These are phyloP conservation scores for Hylomyscus alleni DNA, from an alignment of 2,797 vertebrate species.

Conservation along the genomic window DNA sequence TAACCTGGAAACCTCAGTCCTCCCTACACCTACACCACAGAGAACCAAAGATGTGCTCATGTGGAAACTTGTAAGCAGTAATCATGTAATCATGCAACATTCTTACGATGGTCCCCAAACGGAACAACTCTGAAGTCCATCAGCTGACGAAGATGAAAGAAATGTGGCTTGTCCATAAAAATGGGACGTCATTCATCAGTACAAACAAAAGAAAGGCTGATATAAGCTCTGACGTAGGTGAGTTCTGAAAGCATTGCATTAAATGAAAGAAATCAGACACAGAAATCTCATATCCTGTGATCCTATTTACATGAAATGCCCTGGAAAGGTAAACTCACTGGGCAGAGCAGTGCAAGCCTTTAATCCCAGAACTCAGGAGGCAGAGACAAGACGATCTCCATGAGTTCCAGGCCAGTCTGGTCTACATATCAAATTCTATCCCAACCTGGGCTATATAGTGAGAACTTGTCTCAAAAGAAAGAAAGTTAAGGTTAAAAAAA, in stretches of 20 bases:
- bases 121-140: not conserved
- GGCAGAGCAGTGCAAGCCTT: not conserved
- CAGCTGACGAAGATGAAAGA: not conserved
- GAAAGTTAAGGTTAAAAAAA: too few species aligned
- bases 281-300: fast-evolving
- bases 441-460: not conserved
- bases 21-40: not conserved
- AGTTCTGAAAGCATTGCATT: not conserved
- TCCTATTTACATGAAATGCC: not conserved
- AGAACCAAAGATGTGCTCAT: not conserved
- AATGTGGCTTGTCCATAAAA: not conserved
- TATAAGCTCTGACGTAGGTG: not conserved
- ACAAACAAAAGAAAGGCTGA: not conserved
- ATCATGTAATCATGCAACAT: not conserved
- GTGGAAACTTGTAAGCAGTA: not conserved
- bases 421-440: not conserved
- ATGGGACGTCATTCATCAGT: not conserved
- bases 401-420: not conserved
- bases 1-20: not conserved
- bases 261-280: not conserved
- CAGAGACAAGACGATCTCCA: not conserved
- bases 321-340: not conserved
- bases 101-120: not conserved
- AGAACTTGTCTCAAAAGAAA: not conserved
- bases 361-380: not conserved